Evolutionary conservation across 2,797 vertebrate genomes (phyloP).

Genomic region (Emys orbicularis): DNA sequence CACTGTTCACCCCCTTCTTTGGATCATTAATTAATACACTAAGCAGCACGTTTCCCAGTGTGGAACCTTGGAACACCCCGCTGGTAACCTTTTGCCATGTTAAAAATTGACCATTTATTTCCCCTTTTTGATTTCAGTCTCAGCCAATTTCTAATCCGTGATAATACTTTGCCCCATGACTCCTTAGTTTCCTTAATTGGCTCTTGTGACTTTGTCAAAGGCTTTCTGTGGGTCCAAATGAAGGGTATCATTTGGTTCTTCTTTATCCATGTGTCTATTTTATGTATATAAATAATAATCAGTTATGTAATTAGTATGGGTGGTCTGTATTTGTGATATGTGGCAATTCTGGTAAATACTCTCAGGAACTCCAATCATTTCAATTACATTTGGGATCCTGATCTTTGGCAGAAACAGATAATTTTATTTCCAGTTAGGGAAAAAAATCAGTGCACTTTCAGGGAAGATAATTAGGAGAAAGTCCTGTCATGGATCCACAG

Average conservation of each 20-base stretch:
- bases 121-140: background rate
- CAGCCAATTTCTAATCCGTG: background rate
- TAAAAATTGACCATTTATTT: background rate
- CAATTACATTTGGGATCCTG: background rate
- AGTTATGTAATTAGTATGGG: background rate
- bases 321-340: background rate
- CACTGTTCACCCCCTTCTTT: background rate
- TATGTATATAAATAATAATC: background rate
- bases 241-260: background rate
- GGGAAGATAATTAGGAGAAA: background rate
- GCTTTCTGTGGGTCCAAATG: background rate
- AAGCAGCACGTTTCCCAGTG: background rate
- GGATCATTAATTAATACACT: background rate
- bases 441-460: background rate
- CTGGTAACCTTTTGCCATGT: background rate
- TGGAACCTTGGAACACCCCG: background rate
- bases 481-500: background rate
- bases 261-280: background rate
- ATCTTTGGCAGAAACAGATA: background rate
- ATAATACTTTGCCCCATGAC: background rate
- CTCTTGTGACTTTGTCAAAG: accelerated
- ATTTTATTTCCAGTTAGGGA: background rate
- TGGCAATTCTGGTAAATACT: background rate
- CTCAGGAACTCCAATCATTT: background rate
- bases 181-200: background rate